Evolutionary conservation across 2,888 invertebrate species (phyloP).

Genomic region (Cephalotes varians): DNA sequence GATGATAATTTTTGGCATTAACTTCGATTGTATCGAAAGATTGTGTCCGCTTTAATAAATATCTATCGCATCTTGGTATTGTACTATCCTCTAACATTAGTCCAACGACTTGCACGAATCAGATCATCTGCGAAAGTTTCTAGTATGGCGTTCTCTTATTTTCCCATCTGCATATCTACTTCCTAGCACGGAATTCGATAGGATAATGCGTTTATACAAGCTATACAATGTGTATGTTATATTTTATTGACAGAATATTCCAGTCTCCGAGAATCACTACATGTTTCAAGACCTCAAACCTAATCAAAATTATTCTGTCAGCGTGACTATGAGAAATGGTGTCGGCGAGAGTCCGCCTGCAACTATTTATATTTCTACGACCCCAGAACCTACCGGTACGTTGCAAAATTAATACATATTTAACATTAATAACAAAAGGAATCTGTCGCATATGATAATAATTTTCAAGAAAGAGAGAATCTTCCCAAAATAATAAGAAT

Average conservation of each 20-base stretch:
- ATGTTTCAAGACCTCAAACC: conserved; percentile 92
- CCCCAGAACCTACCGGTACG: conserved; percentile 89
- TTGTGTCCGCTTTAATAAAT: conserved; percentile 39
- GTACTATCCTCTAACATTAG: conserved; percentile 39
- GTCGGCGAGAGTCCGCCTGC: conserved; percentile 93
- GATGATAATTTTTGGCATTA: not conserved
- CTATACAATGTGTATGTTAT: conserved; percentile 21
- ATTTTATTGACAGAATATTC: conserved; percentile 89
- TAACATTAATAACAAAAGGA: not conserved
- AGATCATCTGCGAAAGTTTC: conserved; percentile 76
- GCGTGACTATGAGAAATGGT: conserved; percentile 92
- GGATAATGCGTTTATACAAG: not conserved
- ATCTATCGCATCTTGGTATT: conserved; percentile 24
- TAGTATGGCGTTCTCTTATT: conserved; percentile 83
- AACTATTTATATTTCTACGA: conserved; percentile 89
- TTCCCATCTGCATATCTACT: conserved; percentile 59
- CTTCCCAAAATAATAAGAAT: not conserved
- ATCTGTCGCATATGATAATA: not conserved
- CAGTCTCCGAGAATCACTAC: conserved; percentile 91
- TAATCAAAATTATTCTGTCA: conserved; percentile 91
- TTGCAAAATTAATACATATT: conserved; percentile 20
- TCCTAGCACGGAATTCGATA: conserved; percentile 59
- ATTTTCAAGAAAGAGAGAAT: not conserved
- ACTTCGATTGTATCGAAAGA: not conserved
- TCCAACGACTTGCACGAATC: conserved; percentile 78